These are phyloP conservation scores for Dryomyza anilis DNA, from an alignment of 2,888 invertebrate genomes.

Conservation along the genomic window DNA sequence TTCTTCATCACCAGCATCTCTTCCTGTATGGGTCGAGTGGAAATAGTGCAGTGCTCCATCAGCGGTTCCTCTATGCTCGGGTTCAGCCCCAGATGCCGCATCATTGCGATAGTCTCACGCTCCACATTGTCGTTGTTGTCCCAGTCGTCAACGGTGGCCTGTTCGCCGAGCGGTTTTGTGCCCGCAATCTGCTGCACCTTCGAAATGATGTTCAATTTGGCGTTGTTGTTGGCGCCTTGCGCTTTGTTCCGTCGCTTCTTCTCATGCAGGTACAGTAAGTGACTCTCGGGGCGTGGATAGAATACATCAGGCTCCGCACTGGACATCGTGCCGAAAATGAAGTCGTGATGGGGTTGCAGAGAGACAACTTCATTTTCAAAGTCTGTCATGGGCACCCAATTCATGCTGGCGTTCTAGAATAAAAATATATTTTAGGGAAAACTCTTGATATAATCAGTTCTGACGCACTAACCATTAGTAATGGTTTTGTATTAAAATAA, in stretches of 20 bases:
- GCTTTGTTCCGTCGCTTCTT: slow-evolving; percentile 30
- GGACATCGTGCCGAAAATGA: slow-evolving; percentile 40
- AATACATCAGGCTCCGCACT: slow-evolving; percentile 21
- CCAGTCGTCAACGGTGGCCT: slow-evolving; percentile 48
- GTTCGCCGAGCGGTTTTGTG: slow-evolving; percentile 49
- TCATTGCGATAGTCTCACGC: slow-evolving; percentile 49
- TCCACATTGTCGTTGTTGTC: slow-evolving; percentile 46
- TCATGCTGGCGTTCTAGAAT: slow-evolving; percentile 37
- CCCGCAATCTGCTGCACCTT: slow-evolving; percentile 49
- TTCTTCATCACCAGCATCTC: slow-evolving; percentile 41
- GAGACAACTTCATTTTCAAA: slow-evolving; percentile 55
- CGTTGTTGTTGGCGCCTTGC: slow-evolving; percentile 23
- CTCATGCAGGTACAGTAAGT: slow-evolving; percentile 41
- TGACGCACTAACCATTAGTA: no score
- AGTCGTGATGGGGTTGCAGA: slow-evolving; percentile 48
- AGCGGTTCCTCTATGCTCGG: slow-evolving; percentile 42
- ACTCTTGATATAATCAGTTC: no score
- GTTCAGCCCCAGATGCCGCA: slow-evolving; percentile 49
- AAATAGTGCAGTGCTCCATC: slow-evolving; percentile 36
- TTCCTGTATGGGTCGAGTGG: slow-evolving; percentile 37
- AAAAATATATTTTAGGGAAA: no score
- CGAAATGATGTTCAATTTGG: slow-evolving; percentile 45
- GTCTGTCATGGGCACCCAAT: slow-evolving; percentile 47
- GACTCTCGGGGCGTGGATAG: slow-evolving; percentile 39
- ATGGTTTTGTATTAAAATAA: no score